Conservation (phyloP, 2,113 vertebrate genomes). For the Pelodiscus sinensis region DNA sequence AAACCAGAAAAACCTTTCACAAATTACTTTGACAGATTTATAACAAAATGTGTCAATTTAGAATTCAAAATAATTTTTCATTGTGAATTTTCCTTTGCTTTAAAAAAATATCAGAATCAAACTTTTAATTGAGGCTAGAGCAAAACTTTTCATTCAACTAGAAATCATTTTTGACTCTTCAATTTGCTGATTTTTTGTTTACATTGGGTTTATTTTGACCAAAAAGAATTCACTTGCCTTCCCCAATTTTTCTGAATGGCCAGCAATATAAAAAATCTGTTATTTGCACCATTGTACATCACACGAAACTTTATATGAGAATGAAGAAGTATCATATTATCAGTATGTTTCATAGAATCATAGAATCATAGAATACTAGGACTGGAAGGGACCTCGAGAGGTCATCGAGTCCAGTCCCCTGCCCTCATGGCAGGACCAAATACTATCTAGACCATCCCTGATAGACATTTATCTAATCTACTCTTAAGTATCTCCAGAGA, state of each 20-base stretch:
- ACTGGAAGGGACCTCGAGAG: no score
- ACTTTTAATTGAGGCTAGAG: not conserved
- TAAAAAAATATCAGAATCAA: not conserved
- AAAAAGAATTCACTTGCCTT: not conserved
- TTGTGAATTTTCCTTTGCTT: not conserved
- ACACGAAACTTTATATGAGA: not conserved
- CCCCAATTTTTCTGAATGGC: not conserved
- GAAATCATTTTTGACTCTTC: not conserved
- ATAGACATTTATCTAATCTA: no score
- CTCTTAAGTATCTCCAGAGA: no score
- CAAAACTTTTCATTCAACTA: not conserved
- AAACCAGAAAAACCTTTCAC: no score
- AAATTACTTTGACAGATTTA: no score
- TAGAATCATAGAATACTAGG: no score
- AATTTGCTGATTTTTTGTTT: not conserved
- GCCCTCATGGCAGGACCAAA: no score
- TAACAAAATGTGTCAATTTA: not conserved
- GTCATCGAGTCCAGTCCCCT: no score
- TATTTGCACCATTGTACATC: not conserved
- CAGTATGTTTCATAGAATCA: rapidly evolving
- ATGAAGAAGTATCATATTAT: not conserved
- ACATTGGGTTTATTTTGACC: not conserved
- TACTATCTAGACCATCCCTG: no score
- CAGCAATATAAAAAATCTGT: not conserved
- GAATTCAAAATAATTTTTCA: not conserved